A percentile compares a stretch with the other conserved stretches of the same genome.
These are phyloP conservation scores for Lepidocyrtinus sp. DNA, from an alignment of 2,888 invertebrate species.

Conservation along the genomic window DNA sequence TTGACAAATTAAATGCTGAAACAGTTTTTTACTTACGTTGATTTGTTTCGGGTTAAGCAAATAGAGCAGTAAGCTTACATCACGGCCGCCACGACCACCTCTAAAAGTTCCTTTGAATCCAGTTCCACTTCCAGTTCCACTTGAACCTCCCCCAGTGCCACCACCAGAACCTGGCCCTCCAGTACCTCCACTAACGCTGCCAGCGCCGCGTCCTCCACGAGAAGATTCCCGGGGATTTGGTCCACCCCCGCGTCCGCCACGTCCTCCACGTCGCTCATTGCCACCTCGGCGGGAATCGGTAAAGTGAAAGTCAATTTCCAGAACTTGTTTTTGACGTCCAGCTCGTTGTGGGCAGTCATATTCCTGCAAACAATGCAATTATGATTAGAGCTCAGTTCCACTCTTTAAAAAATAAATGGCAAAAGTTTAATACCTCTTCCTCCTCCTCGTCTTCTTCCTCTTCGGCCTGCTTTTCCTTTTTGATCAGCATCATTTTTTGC, in stretches of 20 bases:
- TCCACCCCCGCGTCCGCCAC: slow-evolving; percentile 74
- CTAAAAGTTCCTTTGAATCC: slow-evolving; percentile 65
- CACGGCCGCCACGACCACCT: slow-evolving; percentile 66
- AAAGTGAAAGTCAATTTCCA: slow-evolving; percentile 91
- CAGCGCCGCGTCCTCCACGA: slow-evolving; percentile 73
- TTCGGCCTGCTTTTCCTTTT: slow-evolving; percentile 78
- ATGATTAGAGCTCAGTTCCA: too few species aligned
- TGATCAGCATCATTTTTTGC: slow-evolving; percentile 90
- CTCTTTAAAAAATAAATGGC: not conserved
- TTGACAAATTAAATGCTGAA: too few species aligned
- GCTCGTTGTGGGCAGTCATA: slow-evolving; percentile 87
- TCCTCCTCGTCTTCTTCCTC: slow-evolving; percentile 79
- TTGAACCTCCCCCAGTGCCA: slow-evolving; percentile 55
- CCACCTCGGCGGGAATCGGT: slow-evolving; percentile 82
- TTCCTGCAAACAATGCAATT: slow-evolving; percentile 48
- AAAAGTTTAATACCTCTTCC: slow-evolving; percentile 74
- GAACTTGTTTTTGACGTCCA: slow-evolving; percentile 87
- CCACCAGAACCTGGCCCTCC: slow-evolving; percentile 51
- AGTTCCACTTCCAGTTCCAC: slow-evolving; percentile 51
- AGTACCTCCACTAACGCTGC: slow-evolving; percentile 74
- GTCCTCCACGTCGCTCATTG: slow-evolving; percentile 71
- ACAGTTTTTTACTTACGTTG: too few species aligned
- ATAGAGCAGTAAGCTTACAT: slow-evolving; percentile 65
- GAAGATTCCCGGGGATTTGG: slow-evolving; percentile 8
- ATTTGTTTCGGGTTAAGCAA: too few species aligned